phyloP scores from a whole-genome alignment of 2,113 vertebrate genomes.

The Phaethornis superciliosus region DNA sequence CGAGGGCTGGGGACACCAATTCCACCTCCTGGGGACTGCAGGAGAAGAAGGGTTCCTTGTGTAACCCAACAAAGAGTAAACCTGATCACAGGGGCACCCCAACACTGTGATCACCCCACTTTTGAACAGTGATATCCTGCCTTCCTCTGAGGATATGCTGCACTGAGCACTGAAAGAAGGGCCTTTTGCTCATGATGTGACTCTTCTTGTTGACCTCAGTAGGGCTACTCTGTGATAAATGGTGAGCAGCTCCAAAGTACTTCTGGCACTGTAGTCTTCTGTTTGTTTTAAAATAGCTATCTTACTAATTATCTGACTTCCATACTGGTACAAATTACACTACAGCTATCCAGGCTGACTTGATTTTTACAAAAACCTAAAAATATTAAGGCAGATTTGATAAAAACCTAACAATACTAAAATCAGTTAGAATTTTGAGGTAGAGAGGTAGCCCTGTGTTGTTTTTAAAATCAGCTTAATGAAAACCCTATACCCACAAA shows the following conservation, averaged over 20 bases:
- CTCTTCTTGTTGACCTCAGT: neutral
- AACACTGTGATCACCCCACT: rapidly evolving
- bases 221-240: neutral
- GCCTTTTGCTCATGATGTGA: neutral
- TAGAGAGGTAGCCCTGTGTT: neutral
- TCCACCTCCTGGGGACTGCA: neutral
- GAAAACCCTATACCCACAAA: neutral
- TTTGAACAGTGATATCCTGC: neutral
- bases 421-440: neutral
- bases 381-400: neutral
- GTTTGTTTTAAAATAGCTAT: neutral
- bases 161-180: neutral
- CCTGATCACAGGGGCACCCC: neutral
- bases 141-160: neutral
- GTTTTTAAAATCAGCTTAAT: neutral
- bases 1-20: neutral
- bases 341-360: neutral
- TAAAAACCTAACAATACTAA: neutral
- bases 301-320: neutral
- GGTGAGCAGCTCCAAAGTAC: neutral
- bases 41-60: neutral
- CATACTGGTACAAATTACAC: neutral
- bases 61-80: neutral
- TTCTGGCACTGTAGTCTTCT: neutral
- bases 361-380: neutral